A percentile compares a stretch with the other conserved stretches of the same genome.
Conservation (phyloP, 2,888 invertebrate species). For the Drosophila crucigera region DNA sequence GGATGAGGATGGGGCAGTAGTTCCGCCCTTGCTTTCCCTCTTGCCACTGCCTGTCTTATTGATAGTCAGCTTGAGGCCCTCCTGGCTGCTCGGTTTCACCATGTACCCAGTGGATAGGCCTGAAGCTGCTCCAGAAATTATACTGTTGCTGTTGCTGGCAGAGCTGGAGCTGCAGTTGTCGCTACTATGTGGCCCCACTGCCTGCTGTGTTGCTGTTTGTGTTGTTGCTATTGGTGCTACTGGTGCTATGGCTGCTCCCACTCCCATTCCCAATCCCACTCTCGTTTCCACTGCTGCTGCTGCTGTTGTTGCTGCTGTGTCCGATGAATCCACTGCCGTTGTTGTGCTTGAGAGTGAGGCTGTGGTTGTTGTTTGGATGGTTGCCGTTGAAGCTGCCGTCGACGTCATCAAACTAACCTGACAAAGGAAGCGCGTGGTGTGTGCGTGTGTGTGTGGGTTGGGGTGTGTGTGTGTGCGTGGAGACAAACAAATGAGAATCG, state of each 20-base stretch:
- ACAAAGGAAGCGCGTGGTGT: constrained; percentile 82
- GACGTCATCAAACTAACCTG: constrained; percentile 85
- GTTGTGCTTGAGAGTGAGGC: constrained; percentile 31
- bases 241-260: constrained; percentile 25
- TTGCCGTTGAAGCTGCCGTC: constrained; percentile 76
- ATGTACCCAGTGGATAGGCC: constrained; percentile 90
- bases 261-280: constrained; percentile 28
- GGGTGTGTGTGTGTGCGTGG: constrained; percentile 23
- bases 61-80: constrained; percentile 96
- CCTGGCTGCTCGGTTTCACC: constrained; percentile 94
- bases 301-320: constrained; percentile 33
- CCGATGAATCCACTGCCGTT: constrained; percentile 34
- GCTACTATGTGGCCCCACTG: constrained; percentile 52
- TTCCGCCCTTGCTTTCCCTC: constrained; percentile 29
- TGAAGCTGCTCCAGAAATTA: constrained; percentile 39
- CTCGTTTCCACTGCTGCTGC: constrained; percentile 17
- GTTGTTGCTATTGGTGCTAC: constrained; percentile 4
- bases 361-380: constrained; percentile 52
- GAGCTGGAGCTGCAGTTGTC: constrained; percentile 42
- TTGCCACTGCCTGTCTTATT: constrained; percentile 92
- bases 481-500: constrained; percentile 53
- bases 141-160: constrained; percentile 35
- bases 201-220: constrained; percentile 30
- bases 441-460: constrained; percentile 31
- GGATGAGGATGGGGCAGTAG: constrained; percentile 21